Evolutionary conservation across 2,797 vertebrate genomes (phyloP).

Genomic region (Eupleurogrammus muticus): DNA sequence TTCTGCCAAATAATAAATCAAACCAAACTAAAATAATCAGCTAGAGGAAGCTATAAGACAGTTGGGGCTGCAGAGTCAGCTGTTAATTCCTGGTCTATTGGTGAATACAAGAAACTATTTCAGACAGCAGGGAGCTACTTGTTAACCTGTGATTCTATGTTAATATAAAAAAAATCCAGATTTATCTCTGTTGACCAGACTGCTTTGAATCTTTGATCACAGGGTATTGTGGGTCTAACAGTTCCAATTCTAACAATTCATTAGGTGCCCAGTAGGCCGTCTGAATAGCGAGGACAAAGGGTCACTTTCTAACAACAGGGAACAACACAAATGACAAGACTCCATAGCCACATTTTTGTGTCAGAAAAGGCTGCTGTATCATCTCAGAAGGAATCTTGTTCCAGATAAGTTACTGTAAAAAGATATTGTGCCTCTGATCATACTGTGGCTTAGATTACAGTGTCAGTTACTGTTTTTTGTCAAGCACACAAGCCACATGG

Average conservation of each 20-base stretch:
- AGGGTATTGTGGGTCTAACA: conserved; percentile 21
- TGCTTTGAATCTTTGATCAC: background rate
- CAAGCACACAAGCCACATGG: too few relatives aligned
- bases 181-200: conserved; percentile 21
- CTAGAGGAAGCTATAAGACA: conserved; percentile 9
- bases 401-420: conserved; percentile 32
- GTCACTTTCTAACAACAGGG: conserved; percentile 27
- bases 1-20: conserved; percentile 22
- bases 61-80: background rate
- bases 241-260: conserved; percentile 47
- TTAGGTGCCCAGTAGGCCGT: conserved; percentile 22
- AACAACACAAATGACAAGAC: conserved; percentile 21
- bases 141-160: conserved; percentile 1
- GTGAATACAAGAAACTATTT: conserved; percentile 32
- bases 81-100: conserved; percentile 15
- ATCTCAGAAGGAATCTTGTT: conserved; percentile 29
- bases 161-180: conserved; percentile 18
- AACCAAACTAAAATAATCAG: conserved; percentile 21
- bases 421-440: conserved; percentile 36
- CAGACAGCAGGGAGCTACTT: conserved; percentile 24
- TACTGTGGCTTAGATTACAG: conserved; percentile 35
- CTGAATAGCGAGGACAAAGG: conserved; percentile 29
- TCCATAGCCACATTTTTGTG: conserved; percentile 23
- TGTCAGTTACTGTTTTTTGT: too few relatives aligned
- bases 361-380: conserved; percentile 18